Evolutionary conservation across 2,888 invertebrate genomes (phyloP), one percentile per base, ranked within the genome.

Genomic region (Arge pagana): DNA sequence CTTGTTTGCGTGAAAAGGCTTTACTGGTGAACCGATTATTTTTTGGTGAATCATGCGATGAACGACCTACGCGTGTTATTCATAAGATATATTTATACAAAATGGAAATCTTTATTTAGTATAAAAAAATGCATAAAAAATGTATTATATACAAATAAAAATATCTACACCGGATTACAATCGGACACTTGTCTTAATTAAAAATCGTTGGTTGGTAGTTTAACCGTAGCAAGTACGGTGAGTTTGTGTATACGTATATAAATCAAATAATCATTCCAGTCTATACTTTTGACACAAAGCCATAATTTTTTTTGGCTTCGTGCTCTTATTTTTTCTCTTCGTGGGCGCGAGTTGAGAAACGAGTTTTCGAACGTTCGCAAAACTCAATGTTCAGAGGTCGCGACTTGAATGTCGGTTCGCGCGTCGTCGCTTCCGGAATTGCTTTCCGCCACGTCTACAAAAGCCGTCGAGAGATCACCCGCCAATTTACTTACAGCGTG

Each of bases 391-490:
- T 11, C n/a, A 3, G 26, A 28, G 31, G 30, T 30, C 7, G 42
- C 24, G 13, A 19, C 42, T 21, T 42, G 31, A 23, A 45, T 45
- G n/a, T 33, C 45, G n/a, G 45, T 45, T 35, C 35, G 31, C 4
- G 45, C 45, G 8, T 33, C 35, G 1, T 45, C 45, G 19, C 24
- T 45, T 3, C 10, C 75, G 6, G 90, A 85, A 75, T 93, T 93
- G 61, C 89, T 90, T 77, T 92, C 92, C 16, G 93, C 93, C 36
- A 91, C 92, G 68, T 89, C 88, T 2, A 92, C 91, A 65, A 93
- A 93, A 28, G 92, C 90, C 43, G 86, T 84, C 3, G 92, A 92
- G 43, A 93, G 79, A 66, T 91, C 91, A 1, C 93, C 92, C 59
- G 84, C 85, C 16, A 93, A 78, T 76, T 87, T 90, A 74, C 85